Base-by-base conservation (phyloP, 2,888 invertebrate species). In the Lasioglossum calceatum region DNA sequence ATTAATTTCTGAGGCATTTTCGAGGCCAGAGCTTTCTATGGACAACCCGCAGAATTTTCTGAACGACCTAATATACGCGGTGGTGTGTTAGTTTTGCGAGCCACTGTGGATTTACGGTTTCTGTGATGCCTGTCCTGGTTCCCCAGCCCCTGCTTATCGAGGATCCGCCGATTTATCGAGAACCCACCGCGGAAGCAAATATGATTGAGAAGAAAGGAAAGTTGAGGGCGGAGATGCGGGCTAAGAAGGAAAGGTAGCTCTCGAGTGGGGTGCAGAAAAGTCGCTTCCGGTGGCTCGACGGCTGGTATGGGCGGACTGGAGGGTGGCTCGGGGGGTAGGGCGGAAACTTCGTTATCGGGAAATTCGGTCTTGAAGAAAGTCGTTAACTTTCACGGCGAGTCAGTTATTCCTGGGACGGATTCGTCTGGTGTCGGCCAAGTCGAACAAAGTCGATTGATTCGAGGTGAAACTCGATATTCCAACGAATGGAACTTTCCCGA, bases 301-400 rank as follows among this genome's bases (percentile, higher is more conserved):
- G 75, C 36, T 19, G 0, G 8, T 5, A 8, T 54, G 50, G 47
- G 54, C 36, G 16, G 23, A 39, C 16, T 36, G 36, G 50, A 39
- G 23, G 67, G 23, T 23, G 58, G 70, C n/a, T 54, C 7, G 36
- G 16, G 64, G 10, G 44, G 54, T 23, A 61, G 82, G 83, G 71
- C 85, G 79, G 77, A 87, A 92, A 93, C 90, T 93, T 93, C 88
- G 91, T 93, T 93, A 93, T 92, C 90, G 91, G 89, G 79, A 87
- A 91, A 93, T 90, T 91, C 85, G 89, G 90, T 89, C 88, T 87
- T 76, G 88, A 90, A 91, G 89, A 91, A 92, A 92, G 90, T 91
- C 92, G 91, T 92, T 92, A 91, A 91, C 88, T 92, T 89, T 81
- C 87, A 86, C 84, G 82, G 80, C 58, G 84, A 85, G 82, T 84